phyloP scores from a whole-genome alignment of 2,797 vertebrate species.

The Sarcophilus harrisii region DNA sequence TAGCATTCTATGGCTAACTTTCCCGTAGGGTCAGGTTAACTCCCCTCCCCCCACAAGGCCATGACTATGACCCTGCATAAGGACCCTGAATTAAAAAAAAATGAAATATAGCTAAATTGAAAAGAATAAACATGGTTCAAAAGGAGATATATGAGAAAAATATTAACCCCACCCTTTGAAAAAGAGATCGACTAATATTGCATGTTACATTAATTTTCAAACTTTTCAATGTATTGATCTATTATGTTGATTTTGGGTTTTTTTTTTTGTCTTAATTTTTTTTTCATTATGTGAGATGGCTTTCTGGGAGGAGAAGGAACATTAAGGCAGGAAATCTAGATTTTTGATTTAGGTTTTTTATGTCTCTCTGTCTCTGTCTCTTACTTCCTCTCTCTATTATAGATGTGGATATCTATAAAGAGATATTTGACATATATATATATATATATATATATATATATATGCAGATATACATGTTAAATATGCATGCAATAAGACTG shows the following conservation, averaged over 20 bases:
- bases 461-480: not conserved
- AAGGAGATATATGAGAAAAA: not conserved
- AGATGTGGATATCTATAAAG: too few relatives aligned
- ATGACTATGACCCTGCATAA: too few relatives aligned
- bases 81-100: not conserved
- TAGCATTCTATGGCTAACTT: too few relatives aligned
- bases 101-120: not conserved
- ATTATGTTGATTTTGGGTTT: not conserved
- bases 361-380: too few relatives aligned
- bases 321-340: not conserved
- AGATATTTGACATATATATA: too few relatives aligned
- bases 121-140: not conserved
- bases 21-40: too few relatives aligned
- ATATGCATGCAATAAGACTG: not conserved
- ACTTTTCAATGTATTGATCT: not conserved
- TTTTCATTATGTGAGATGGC: not conserved
- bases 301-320: not conserved
- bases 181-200: not conserved
- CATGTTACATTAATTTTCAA: not conserved
- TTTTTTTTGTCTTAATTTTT: not conserved
- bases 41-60: too few relatives aligned
- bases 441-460: not conserved
- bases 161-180: not conserved
- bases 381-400: too few relatives aligned
- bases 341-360: not conserved